These are phyloP conservation scores for Metallyticus violacea DNA, from an alignment of 2,888 invertebrate genomes.

Conservation along the genomic window DNA sequence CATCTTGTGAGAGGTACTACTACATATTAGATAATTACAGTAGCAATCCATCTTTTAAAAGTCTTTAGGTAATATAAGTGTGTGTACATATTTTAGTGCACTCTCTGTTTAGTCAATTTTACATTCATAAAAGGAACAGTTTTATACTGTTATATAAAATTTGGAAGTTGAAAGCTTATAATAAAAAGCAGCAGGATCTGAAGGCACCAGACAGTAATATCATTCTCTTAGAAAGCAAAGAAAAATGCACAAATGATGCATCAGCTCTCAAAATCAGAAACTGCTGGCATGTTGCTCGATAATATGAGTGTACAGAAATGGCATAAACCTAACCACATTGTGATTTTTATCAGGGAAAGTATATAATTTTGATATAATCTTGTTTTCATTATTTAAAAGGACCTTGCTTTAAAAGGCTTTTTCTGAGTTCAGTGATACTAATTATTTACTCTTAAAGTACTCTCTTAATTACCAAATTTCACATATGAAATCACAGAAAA, in stretches of 20 bases:
- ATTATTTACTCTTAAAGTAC: background rate
- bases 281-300: background rate
- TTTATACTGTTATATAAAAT: background rate
- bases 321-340: background rate
- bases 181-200: background rate
- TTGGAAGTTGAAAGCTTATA: background rate
- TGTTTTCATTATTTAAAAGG: background rate
- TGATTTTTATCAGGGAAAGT: background rate
- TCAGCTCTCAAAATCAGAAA: background rate
- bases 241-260: background rate
- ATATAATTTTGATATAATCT: background rate
- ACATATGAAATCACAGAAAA: background rate
- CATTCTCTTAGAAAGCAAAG: no score
- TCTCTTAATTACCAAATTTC: background rate
- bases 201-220: no score
- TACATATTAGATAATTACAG: no score
- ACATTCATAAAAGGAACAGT: no score
- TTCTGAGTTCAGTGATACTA: conserved; percentile 14
- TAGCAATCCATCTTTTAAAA: no score
- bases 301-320: background rate
- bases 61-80: no score
- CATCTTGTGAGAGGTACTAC: no score
- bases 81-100: no score
- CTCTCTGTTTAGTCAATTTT: no score
- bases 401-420: conserved; percentile 25